Base-by-base conservation (phyloP, 2,888 invertebrate species). In the Chrysodeixis includens region DNA sequence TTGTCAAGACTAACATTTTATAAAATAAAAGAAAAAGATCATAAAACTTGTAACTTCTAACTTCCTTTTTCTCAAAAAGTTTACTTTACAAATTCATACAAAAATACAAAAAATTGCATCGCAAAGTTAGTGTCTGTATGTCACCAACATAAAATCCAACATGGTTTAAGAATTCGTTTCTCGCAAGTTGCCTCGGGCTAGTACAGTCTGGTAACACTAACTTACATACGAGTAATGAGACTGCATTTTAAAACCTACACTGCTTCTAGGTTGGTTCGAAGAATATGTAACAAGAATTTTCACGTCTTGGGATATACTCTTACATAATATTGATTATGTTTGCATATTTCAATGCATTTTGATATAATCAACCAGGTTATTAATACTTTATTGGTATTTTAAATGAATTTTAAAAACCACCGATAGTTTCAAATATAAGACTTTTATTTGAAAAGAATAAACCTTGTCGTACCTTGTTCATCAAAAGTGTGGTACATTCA, bases 101-200 rank as follows among this genome's bases (percentile, higher is more conserved):
- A 35, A 4, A 35, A 54, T 26, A 30, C 2, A 4, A 10, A 18
- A 16, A 49, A 49, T n/a, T 18, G 52, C 32, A 51, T 1, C 0
- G 1, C 60, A 32, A 53, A 49, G 10, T 59, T 20, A 14, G 14
- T 0, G 2, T 7, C 68, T 16, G 16, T 80, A 26, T 74, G 76
- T 71, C 62, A 0, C 56, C 35, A 40, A 32, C 49, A 63, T 62
- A 53, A 65, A 71, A 66, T 73, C 59, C 58, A 66, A 67, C 66
- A 68, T 49, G 63, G 69, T 62, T 76, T 76, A 79, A 83, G 79
- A 83, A 82, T 81, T 78, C 75, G 79, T 79, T 82, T 76, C 79
- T 78, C 69, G 72, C 74, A 74, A 79, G 71, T 79, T 74, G 69
- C 77, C 73, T 67, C 62, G 12, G 71, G 78, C 76, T 74, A 79